phyloP scores from a whole-genome alignment of 2,797 vertebrate genomes.

The Tragopan temminckii region DNA sequence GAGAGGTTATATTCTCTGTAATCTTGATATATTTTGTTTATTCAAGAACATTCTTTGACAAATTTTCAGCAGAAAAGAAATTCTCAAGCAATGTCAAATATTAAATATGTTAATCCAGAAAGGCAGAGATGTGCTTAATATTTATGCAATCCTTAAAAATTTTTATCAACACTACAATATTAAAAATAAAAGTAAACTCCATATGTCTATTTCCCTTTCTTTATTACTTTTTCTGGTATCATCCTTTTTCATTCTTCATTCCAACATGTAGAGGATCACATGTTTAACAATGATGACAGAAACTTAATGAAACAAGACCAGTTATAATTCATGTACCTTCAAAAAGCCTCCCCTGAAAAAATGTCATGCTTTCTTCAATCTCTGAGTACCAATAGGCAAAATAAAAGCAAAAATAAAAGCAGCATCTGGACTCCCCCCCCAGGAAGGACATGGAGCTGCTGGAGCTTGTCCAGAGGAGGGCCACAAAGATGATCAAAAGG shows the following conservation, averaged over 20 bases:
- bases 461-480: too few relatives aligned
- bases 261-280: too few relatives aligned
- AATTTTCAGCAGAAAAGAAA: not conserved
- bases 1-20: not conserved
- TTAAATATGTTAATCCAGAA: not conserved
- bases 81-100: not conserved
- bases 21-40: not conserved
- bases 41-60: not conserved
- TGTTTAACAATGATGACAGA: not conserved
- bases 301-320: not conserved
- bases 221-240: not conserved
- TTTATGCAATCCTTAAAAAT: not conserved
- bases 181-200: not conserved
- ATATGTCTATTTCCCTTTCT: not conserved
- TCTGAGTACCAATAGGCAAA: not conserved
- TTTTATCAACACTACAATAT: not conserved
- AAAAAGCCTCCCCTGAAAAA: not conserved
- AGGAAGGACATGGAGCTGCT: too few relatives aligned
- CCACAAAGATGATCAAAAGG: too few relatives aligned
- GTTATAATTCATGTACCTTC: not conserved
- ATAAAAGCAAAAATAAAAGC: not conserved
- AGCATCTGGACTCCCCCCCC: too few relatives aligned
- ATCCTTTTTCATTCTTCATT: too few relatives aligned
- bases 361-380: not conserved
- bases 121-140: not conserved